Conservation (phyloP, 2,797 vertebrate species). For the Siniperca undulata region DNA sequence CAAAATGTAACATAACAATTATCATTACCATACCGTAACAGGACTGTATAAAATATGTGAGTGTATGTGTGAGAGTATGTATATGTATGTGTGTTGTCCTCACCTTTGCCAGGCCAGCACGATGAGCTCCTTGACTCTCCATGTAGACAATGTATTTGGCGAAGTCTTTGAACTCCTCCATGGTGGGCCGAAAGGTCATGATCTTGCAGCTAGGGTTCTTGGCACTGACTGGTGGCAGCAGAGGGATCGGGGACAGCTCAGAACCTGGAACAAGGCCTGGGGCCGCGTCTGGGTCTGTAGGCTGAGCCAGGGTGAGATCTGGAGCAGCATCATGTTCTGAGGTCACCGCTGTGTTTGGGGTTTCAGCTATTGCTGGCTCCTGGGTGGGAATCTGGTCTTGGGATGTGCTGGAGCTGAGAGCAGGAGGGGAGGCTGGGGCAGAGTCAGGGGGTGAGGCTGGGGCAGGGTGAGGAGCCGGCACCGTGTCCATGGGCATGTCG, state of each 20-base stretch:
- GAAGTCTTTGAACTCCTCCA: slow-evolving; percentile 96
- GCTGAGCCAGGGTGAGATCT: slow-evolving; percentile 29
- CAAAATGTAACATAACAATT: not conserved
- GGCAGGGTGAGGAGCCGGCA: slow-evolving; percentile 52
- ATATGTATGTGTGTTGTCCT: not conserved
- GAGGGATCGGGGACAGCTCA: slow-evolving; percentile 23
- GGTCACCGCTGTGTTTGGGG: slow-evolving; percentile 26
- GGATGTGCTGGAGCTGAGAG: slow-evolving; percentile 18
- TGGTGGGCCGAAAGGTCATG: slow-evolving; percentile 95
- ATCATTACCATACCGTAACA: not conserved
- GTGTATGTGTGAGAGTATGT: not conserved
- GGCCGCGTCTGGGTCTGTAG: slow-evolving; percentile 10
- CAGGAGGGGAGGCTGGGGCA: slow-evolving; percentile 30
- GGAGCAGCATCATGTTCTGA: slow-evolving; percentile 30
- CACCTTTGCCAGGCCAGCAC: slow-evolving; percentile 89
- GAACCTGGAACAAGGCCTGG: slow-evolving; percentile 26
- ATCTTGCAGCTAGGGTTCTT: slow-evolving; percentile 96
- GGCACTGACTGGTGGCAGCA: slow-evolving; percentile 67
- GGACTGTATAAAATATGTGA: not conserved
- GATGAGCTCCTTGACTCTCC: slow-evolving; percentile 95
- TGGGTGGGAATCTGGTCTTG: slow-evolving; percentile 52
- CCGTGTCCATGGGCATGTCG: slow-evolving; percentile 60
- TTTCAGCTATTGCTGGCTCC: slow-evolving; percentile 47
- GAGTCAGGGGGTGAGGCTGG: slow-evolving; percentile 35
- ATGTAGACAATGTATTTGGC: slow-evolving; percentile 93